Evolutionary conservation across 2,888 invertebrate genomes (phyloP).

Genomic region (Eilema griseolum): DNA sequence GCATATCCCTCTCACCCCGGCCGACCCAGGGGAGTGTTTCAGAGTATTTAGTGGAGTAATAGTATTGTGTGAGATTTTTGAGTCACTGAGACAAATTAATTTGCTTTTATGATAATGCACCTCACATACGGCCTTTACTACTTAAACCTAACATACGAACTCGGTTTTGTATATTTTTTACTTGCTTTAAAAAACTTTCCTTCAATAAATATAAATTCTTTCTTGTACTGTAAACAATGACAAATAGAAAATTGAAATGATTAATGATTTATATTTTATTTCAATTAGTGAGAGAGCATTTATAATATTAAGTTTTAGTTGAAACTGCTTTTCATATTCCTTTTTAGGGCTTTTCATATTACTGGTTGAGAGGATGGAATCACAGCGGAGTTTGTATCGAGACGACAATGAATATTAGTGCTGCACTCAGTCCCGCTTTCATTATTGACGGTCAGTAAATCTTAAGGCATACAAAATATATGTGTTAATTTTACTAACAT

Average conservation of each 20-base stretch:
- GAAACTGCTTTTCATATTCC: neutral
- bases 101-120: neutral
- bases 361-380: constrained; percentile 90
- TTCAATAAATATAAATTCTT: too few relatives aligned
- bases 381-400: constrained; percentile 90
- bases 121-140: neutral
- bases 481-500: neutral
- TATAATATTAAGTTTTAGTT: too few relatives aligned
- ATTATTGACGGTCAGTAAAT: constrained; percentile 87
- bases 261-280: too few relatives aligned
- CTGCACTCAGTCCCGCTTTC: constrained; percentile 95
- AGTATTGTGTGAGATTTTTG: too few relatives aligned
- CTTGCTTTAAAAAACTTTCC: neutral
- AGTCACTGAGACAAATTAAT: neutral
- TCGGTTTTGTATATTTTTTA: neutral
- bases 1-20: too few relatives aligned
- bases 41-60: neutral
- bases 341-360: constrained; percentile 74
- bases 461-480: neutral
- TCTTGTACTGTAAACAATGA: too few relatives aligned
- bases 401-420: constrained; percentile 91
- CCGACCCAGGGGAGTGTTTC: constrained; percentile 57
- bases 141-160: neutral
- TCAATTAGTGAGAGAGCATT: too few relatives aligned
- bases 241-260: too few relatives aligned